These are phyloP conservation scores for Corynorhinus townsendii DNA, from an alignment of 2,113 vertebrate genomes.

Conservation along the genomic window DNA sequence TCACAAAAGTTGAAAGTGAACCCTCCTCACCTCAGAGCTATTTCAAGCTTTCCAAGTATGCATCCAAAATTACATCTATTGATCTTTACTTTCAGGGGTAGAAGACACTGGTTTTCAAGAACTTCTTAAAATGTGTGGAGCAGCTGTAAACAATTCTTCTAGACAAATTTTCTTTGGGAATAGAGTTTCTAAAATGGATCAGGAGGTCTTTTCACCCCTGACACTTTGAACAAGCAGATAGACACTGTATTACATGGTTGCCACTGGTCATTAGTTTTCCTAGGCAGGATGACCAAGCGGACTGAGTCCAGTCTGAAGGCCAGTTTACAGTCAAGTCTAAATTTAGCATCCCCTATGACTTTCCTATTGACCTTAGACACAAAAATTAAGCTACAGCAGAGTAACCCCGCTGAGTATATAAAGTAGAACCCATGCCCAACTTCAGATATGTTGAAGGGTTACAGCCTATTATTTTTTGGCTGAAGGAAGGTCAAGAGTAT, in stretches of 20 bases:
- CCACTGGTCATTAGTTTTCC: constrained; percentile 41
- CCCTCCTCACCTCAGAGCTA: constrained; percentile 50
- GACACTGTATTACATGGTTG: constrained; percentile 26
- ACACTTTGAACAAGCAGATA: not conserved
- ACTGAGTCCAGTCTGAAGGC: constrained; percentile 1
- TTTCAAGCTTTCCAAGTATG: constrained; percentile 50
- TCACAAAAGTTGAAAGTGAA: constrained; percentile 59
- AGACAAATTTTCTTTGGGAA: constrained; percentile 5
- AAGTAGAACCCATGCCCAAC: not conserved
- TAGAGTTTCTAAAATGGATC: constrained; percentile 33
- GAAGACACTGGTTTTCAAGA: constrained; percentile 40
- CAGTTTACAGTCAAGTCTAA: constrained; percentile 19
- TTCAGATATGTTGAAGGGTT: not conserved
- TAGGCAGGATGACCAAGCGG: not conserved
- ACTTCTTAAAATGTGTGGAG: constrained; percentile 38
- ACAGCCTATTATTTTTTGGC: not conserved
- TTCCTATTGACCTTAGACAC: constrained; percentile 32
- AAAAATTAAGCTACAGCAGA: not conserved
- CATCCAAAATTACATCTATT: constrained; percentile 58
- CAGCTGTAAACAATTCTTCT: constrained; percentile 45
- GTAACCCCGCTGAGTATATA: not conserved
- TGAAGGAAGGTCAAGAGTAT: not conserved
- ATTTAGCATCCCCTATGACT: constrained; percentile 16
- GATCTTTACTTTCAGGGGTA: constrained; percentile 56
- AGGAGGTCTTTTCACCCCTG: not conserved